Conservation (phyloP, 1,140 invertebrate genomes). For the Bacillus rossius region DNA sequence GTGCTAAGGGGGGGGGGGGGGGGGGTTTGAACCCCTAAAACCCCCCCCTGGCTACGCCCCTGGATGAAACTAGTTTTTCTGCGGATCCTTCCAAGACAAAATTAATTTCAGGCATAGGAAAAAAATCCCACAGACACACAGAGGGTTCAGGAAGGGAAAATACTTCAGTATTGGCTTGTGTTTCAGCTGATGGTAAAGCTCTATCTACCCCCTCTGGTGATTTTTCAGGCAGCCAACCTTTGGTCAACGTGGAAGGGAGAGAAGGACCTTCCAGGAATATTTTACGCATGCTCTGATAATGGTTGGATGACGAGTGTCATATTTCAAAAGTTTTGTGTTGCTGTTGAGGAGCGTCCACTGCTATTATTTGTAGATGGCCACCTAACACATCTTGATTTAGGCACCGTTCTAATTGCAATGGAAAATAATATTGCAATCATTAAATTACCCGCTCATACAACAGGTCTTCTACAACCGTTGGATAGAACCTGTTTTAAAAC, state of each 20-base stretch:
- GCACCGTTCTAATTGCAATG: slow-evolving; percentile 1
- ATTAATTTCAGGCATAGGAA: slow-evolving; percentile 3
- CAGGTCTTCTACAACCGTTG: slow-evolving; percentile 13
- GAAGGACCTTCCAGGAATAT: slow-evolving; percentile 13
- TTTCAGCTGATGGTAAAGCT: slow-evolving; percentile 9
- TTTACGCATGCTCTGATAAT: slow-evolving; percentile 11
- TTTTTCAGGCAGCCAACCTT: slow-evolving; percentile 8
- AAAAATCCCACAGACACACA: slow-evolving; percentile 13
- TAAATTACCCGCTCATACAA: slow-evolving; percentile 13
- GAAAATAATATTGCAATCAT: slow-evolving; percentile 10
- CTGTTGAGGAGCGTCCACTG: slow-evolving; percentile 8
- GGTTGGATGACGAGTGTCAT: slow-evolving; percentile 15
- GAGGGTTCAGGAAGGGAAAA: slow-evolving; percentile 11
- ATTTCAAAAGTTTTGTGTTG: slow-evolving; percentile 8
- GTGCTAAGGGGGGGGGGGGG: no score
- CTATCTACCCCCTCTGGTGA: slow-evolving; percentile 7
- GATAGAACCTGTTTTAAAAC: slow-evolving; percentile 12
- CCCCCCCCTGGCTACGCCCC: no score
- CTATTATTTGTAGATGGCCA: slow-evolving; percentile 15
- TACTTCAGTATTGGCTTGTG: slow-evolving; percentile 10
- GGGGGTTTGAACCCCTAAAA: no score
- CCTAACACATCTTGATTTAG: slow-evolving; percentile 10
- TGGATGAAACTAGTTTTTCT: slow-evolving; percentile 16
- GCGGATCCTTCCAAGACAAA: slow-evolving; percentile 8
- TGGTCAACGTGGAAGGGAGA: slow-evolving; percentile 12